These are phyloP conservation scores for Ctenoplectra terminalis DNA, from an alignment of 1,140 invertebrate genomes.

Conservation along the genomic window DNA sequence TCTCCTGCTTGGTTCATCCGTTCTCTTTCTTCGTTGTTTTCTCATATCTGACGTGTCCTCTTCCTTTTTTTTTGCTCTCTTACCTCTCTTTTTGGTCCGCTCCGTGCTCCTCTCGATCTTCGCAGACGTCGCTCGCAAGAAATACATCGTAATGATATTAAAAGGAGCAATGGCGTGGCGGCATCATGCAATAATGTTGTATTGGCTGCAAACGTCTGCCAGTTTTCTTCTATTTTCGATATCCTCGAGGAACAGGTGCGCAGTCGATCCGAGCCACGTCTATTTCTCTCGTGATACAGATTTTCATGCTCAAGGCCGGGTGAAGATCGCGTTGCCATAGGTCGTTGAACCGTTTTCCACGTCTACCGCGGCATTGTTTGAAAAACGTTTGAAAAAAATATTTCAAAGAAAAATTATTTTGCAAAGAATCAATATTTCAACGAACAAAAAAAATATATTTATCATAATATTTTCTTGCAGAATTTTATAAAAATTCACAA, in stretches of 20 bases:
- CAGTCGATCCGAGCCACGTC: background rate
- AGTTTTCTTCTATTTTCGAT: constrained; percentile 34
- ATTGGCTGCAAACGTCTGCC: constrained; percentile 1
- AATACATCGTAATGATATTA: constrained; percentile 37
- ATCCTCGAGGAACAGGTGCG: constrained; percentile 10
- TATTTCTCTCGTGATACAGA: constrained; percentile 23
- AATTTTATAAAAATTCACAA: too few relatives aligned
- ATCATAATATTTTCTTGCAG: too few relatives aligned
- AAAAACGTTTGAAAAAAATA: background rate
- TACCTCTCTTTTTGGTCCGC: background rate
- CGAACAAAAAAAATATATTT: too few relatives aligned
- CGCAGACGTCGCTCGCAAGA: constrained; percentile 19
- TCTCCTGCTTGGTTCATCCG: constrained; percentile 16
- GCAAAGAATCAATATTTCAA: too few relatives aligned
- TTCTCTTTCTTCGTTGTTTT: constrained; percentile 19
- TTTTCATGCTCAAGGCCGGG: constrained; percentile 30
- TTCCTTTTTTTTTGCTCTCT: background rate
- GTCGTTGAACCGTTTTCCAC: constrained; percentile 27
- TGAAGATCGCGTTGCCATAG: constrained; percentile 1
- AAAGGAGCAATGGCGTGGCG: constrained; percentile 17
- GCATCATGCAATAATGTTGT: constrained; percentile 31
- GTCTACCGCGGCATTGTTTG: background rate
- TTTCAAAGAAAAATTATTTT: too few relatives aligned
- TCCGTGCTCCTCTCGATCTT: constrained; percentile 26
- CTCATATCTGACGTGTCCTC: constrained; percentile 53